Base-by-base conservation (phyloP, 1,140 invertebrate species). In the Pararge aegeria region DNA sequence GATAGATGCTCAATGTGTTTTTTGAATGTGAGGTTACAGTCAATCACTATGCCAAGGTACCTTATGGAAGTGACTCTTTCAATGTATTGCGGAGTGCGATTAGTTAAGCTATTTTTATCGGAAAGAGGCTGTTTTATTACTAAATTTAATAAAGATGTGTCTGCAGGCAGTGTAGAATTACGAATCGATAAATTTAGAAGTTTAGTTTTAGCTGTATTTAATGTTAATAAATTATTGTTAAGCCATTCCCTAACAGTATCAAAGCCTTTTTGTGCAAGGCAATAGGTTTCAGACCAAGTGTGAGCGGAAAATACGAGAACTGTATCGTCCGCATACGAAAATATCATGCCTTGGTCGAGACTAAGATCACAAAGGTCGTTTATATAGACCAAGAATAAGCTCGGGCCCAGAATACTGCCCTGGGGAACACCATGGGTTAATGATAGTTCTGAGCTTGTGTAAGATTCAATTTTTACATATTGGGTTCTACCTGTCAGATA, bases 301-400 rank as follows among this genome's bases (percentile, higher is more conserved):
- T n/a, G 5, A 10, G 30, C 34, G 19, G 10, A 9, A 24, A 54
- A 54, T 1, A 59, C 24, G 13, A 64, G 13, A 3, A 44, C 62
- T 13, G 62, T 59, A 15, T 59, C 55, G 24, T 64, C 55, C 6
- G 55, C 62, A 52, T 48, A 64, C 13, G 37, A 58, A 20, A 30
- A 5, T 5, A 30, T 30, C 10, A 5, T 5, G 5, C 27, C 27
- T 10, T 30, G 5, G 5, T 30, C 5, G 10, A 30, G 27, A 30
- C 27, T 5, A 30, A 5, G 10, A n/a, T n/a, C n/a, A n/a, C n/a
- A n/a, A n/a, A n/a, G n/a, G n/a, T n/a, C n/a, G n/a, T n/a, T n/a
- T n/a, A n/a, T n/a, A n/a, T 30, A 30, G 10, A 30, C 27, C 10
- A 30, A 30, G 27, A 30, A 30, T 5, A 30, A 10, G 5, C 5